Conservation (phyloP, 2,797 vertebrate species). For the Simalia tracyae region DNA sequence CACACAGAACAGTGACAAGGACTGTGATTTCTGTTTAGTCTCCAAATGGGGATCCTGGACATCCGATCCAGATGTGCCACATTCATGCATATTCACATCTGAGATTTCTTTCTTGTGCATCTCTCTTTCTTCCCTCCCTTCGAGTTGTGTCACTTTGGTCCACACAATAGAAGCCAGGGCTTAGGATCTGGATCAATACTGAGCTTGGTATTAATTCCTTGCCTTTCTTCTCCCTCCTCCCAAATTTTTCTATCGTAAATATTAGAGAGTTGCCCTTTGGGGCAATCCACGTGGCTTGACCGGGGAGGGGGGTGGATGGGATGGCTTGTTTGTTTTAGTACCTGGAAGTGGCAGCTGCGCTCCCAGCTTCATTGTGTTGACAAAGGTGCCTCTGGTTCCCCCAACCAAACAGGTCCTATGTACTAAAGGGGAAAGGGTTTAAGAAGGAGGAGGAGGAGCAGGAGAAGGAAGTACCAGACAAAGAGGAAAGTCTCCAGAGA, state of each 20-base stretch:
- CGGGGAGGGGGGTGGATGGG: constrained; percentile 31
- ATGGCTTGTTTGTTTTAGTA: constrained; percentile 58
- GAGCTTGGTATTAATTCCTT: constrained; percentile 58
- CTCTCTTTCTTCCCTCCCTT: background rate
- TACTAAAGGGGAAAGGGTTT: constrained; percentile 50
- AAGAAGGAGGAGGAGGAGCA: no score
- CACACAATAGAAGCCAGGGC: constrained; percentile 1
- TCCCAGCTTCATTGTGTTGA: constrained; percentile 64
- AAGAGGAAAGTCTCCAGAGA: background rate
- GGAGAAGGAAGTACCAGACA: background rate
- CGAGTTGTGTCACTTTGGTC: background rate
- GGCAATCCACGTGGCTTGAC: constrained; percentile 39
- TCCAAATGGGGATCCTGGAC: background rate
- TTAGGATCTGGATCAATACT: constrained; percentile 66
- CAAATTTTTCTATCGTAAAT: constrained; percentile 48
- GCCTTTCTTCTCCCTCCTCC: background rate
- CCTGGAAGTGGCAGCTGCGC: constrained; percentile 38
- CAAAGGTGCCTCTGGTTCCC: constrained; percentile 58
- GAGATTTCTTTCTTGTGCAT: constrained; percentile 12
- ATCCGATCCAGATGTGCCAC: constrained; percentile 6
- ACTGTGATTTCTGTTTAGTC: background rate
- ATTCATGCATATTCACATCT: constrained; percentile 9
- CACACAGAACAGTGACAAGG: background rate
- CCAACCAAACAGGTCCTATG: constrained; percentile 47
- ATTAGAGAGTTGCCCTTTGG: constrained; percentile 49